Evolutionary conservation across 2,797 vertebrate species (phyloP).

Genomic region (Aphelocoma californica): DNA sequence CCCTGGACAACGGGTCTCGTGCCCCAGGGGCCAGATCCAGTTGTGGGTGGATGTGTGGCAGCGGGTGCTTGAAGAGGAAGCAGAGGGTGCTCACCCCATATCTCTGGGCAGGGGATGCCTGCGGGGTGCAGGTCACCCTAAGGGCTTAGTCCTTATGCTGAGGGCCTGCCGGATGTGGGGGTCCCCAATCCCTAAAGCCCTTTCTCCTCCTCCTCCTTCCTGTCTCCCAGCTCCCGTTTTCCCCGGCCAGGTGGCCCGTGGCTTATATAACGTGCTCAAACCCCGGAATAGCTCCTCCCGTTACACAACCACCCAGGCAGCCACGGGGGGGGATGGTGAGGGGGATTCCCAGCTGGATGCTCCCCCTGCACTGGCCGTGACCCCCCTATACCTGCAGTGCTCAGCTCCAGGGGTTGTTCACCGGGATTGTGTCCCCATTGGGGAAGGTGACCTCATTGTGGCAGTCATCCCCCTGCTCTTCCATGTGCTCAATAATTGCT

Average conservation of each 20-base stretch:
- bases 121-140: rapidly evolving
- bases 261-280: constrained; percentile 63
- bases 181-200: not conserved
- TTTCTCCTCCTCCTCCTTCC: not conserved
- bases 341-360: not conserved
- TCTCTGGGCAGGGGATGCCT: not conserved
- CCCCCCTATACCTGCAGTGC: not conserved
- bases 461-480: not conserved
- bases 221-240: not conserved
- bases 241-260: constrained; percentile 38
- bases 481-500: not conserved
- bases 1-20: not conserved
- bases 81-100: not conserved
- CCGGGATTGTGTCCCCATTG: rapidly evolving
- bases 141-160: not conserved
- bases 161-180: not conserved
- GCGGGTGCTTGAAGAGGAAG: rapidly evolving
- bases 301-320: constrained; percentile 45
- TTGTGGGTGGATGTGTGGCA: not conserved
- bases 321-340: not conserved
- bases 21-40: rapidly evolving
- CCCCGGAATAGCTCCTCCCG: constrained; percentile 49
- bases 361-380: not conserved
- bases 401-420: rapidly evolving
- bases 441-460: constrained; percentile 11